phyloP scores from a whole-genome alignment of 2,888 invertebrate species.

The Hemaris fuciformis region DNA sequence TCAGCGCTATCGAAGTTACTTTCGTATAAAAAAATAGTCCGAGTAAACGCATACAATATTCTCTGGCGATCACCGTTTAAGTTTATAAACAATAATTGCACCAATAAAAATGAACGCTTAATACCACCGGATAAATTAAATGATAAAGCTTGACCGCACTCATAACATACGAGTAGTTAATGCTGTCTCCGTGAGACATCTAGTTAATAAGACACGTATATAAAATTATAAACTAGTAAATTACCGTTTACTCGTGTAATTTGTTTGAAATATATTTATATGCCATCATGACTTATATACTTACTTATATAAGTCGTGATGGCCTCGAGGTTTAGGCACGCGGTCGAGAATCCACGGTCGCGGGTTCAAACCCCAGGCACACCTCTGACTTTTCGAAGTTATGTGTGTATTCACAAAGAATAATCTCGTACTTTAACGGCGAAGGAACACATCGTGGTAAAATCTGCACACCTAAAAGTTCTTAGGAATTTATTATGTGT shows the following conservation, averaged over 20 bases:
- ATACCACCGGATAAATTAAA: conserved; percentile 12
- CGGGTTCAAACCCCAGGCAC: too few species aligned
- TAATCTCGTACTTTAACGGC: too few species aligned
- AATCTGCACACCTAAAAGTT: too few species aligned
- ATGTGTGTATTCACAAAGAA: too few species aligned
- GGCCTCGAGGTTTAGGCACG: too few species aligned
- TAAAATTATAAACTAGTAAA: not conserved
- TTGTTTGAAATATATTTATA: too few species aligned
- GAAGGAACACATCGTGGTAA: too few species aligned
- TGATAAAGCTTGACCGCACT: conserved; percentile 1
- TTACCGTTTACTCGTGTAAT: not conserved
- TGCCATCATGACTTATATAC: too few species aligned
- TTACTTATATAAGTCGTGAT: too few species aligned
- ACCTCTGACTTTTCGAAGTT: too few species aligned
- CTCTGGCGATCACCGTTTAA: not conserved
- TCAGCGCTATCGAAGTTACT: not conserved
- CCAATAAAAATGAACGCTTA: conserved; percentile 25
- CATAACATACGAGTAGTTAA: not conserved
- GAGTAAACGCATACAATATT: not conserved
- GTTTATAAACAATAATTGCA: not conserved
- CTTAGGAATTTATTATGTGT: too few species aligned
- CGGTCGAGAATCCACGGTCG: too few species aligned
- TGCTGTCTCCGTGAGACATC: not conserved
- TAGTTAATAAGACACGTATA: not conserved
- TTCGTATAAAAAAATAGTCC: not conserved